A percentile compares a stretch with the other conserved stretches of the same genome.
Conservation (phyloP, 2,113 vertebrate genomes). For the Oxygymnocypris stewartii region DNA sequence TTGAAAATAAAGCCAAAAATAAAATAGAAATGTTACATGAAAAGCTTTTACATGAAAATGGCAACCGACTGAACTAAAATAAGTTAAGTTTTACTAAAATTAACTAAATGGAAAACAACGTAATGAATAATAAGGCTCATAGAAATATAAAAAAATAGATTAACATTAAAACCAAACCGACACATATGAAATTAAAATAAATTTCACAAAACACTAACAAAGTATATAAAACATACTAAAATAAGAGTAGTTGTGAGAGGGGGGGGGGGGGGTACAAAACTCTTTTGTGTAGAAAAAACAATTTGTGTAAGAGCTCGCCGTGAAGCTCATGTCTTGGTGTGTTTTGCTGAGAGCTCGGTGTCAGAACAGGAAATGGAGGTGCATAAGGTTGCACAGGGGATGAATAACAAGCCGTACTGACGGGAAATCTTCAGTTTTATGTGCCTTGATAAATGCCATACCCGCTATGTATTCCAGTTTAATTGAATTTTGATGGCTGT, state of each 20-base stretch:
- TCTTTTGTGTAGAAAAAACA: no score
- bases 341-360: conserved; percentile 59
- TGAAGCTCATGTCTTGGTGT: conserved; percentile 13
- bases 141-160: neutral
- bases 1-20: neutral
- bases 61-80: neutral
- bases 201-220: neutral
- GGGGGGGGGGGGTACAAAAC: no score
- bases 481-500: conserved; percentile 72
- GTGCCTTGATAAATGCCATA: conserved; percentile 51
- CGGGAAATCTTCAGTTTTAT: conserved; percentile 39
- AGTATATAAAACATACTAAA: neutral
- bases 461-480: conserved; percentile 51
- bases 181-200: neutral
- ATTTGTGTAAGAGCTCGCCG: neutral
- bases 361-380: conserved; percentile 58
- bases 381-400: conserved; percentile 47
- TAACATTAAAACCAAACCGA: neutral
- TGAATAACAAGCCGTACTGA: conserved; percentile 64
- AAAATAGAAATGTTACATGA: neutral
- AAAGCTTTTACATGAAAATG: neutral
- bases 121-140: neutral
- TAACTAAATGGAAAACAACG: neutral
- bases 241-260: neutral
- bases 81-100: neutral